Conservation (phyloP, 2,888 invertebrate genomes). For the Dicycla oo region DNA sequence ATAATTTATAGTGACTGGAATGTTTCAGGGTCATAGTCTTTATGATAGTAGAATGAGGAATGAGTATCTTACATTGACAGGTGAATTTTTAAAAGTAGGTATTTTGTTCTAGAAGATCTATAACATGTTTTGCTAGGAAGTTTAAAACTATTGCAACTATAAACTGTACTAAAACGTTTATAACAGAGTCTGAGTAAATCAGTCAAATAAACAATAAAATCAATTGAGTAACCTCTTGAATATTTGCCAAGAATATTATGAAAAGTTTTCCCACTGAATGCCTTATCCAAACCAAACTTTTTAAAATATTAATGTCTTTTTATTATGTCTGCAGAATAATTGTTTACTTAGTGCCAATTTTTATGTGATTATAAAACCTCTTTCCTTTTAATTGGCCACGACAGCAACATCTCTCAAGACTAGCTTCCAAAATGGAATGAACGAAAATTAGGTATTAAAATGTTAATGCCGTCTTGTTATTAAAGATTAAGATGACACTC, state of each 20-base stretch:
- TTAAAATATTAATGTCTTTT: too few relatives aligned
- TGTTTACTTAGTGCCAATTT: too few relatives aligned
- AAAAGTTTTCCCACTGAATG: not conserved
- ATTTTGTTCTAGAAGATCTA: not conserved
- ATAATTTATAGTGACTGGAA: not conserved
- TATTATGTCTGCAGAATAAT: not conserved
- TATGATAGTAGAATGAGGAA: slow-evolving; percentile 1
- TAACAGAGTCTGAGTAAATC: not conserved
- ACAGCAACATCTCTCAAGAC: too few relatives aligned
- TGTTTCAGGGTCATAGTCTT: not conserved
- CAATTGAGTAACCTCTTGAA: not conserved
- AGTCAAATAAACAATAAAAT: not conserved
- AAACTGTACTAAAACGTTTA: not conserved
- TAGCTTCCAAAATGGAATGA: too few relatives aligned
- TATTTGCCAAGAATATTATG: not conserved
- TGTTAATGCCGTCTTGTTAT: not conserved
- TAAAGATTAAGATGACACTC: not conserved
- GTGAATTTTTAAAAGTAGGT: not conserved
- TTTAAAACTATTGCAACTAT: not conserved
- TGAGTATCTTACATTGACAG: not conserved
- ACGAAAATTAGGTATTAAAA: too few relatives aligned
- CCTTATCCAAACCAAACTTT: not conserved
- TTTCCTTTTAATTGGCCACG: too few relatives aligned
- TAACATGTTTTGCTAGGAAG: not conserved
- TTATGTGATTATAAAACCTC: too few relatives aligned